These are phyloP conservation scores for Euschistus heros DNA, from an alignment of 1,140 invertebrate genomes.

Conservation along the genomic window DNA sequence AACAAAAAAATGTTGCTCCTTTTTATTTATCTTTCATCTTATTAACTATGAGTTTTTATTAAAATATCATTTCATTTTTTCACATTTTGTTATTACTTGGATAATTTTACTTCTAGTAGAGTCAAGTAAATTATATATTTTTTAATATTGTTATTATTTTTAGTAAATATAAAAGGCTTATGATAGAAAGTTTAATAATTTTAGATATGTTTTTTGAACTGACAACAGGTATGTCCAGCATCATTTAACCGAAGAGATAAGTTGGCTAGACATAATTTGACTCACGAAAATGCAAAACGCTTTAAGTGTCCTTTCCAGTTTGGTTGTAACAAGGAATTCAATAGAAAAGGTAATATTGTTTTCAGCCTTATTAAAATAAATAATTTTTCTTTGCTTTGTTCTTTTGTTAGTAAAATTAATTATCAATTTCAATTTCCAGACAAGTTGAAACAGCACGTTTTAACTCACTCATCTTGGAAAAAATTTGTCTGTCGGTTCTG, in stretches of 20 bases:
- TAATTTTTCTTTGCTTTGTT: background rate
- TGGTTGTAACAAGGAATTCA: conserved; percentile 56
- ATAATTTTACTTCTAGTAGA: too few species aligned
- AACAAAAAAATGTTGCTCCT: too few species aligned
- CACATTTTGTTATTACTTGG: too few species aligned
- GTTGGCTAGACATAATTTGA: conserved; percentile 53
- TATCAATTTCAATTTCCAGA: conserved; percentile 7
- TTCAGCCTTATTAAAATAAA: background rate
- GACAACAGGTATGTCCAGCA: conserved; percentile 41
- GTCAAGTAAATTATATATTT: too few species aligned
- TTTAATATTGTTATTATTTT: too few species aligned
- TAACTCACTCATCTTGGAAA: conserved; percentile 18
- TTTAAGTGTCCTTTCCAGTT: conserved; percentile 57
- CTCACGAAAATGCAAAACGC: conserved; percentile 52
- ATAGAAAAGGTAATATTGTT: conserved; percentile 21
- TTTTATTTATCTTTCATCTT: too few species aligned
- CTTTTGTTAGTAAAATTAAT: background rate
- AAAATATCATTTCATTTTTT: too few species aligned
- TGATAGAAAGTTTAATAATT: too few species aligned
- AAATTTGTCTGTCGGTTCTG: background rate
- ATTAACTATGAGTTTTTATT: too few species aligned
- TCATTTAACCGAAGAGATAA: conserved; percentile 59
- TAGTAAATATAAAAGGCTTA: too few species aligned
- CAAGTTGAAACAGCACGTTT: conserved; percentile 22
- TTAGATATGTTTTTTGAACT: too few species aligned